Conservation (phyloP, 2,888 invertebrate genomes). For the Campoplex nolae region DNA sequence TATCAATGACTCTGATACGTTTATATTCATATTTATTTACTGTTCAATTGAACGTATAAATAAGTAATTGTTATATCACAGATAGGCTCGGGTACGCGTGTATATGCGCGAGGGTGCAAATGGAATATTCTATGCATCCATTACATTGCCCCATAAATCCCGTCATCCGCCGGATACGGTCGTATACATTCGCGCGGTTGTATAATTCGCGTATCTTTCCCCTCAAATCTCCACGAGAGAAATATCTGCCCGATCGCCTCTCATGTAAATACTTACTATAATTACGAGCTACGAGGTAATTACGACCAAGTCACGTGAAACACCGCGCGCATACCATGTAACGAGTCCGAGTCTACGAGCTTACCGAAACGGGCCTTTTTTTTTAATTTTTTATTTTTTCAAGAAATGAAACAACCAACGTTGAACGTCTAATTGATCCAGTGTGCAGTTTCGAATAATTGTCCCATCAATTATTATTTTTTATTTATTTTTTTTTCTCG, state of each 20-base stretch:
- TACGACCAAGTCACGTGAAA: neutral
- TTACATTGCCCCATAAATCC: slow-evolving; percentile 54
- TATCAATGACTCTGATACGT: too few relatives aligned
- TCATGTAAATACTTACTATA: slow-evolving; percentile 34
- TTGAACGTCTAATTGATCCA: neutral
- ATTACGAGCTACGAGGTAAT: slow-evolving; percentile 45
- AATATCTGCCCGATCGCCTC: slow-evolving; percentile 28
- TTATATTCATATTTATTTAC: neutral
- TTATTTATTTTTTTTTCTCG: too few relatives aligned
- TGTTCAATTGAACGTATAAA: neutral
- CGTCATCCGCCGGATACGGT: slow-evolving; percentile 56
- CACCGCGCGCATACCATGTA: neutral
- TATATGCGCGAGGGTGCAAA: neutral
- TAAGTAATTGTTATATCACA: neutral
- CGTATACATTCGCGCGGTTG: slow-evolving; percentile 53
- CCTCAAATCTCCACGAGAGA: slow-evolving; percentile 42
- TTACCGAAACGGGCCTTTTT: neutral
- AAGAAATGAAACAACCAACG: neutral
- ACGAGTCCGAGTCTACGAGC: neutral
- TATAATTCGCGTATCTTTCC: slow-evolving; percentile 54
- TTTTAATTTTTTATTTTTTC: neutral
- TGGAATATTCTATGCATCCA: slow-evolving; percentile 40
- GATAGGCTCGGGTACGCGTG: neutral
- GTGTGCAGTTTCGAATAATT: neutral
- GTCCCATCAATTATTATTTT: neutral